These are phyloP conservation scores for Andricus grossulariae DNA, from an alignment of 1,140 invertebrate genomes.

Conservation along the genomic window DNA sequence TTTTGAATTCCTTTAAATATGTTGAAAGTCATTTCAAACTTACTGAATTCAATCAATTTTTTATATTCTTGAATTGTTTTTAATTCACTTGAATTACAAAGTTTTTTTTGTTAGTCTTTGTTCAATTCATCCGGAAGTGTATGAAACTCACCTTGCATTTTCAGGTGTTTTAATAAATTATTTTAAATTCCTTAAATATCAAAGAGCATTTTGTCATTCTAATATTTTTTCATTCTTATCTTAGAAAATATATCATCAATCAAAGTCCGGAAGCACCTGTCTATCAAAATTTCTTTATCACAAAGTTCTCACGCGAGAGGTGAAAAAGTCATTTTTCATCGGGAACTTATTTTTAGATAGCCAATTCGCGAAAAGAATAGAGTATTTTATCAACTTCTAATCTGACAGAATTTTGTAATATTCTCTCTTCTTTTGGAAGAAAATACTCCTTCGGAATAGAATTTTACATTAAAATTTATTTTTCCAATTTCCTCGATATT, in stretches of 20 bases:
- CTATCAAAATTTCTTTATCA: neutral
- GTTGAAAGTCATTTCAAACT: no score
- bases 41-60: no score
- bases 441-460: neutral
- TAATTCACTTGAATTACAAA: no score
- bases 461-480: neutral
- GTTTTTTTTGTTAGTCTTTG: no score
- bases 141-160: no score
- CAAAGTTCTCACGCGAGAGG: neutral
- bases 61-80: no score
- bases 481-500: neutral
- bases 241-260: neutral
- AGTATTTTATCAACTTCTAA: neutral
- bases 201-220: neutral
- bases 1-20: no score
- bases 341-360: conserved; percentile 1
- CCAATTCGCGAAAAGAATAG: neutral
- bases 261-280: conserved; percentile 4
- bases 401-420: neutral
- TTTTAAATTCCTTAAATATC: no score
- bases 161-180: no score
- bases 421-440: neutral
- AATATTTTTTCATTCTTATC: neutral
- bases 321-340: conserved; percentile 13
- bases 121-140: no score